A percentile compares a stretch with the other conserved stretches of the same genome.
These are phyloP conservation scores for Rhodinocichla rosea DNA, from an alignment of 2,113 vertebrate genomes.

Conservation along the genomic window DNA sequence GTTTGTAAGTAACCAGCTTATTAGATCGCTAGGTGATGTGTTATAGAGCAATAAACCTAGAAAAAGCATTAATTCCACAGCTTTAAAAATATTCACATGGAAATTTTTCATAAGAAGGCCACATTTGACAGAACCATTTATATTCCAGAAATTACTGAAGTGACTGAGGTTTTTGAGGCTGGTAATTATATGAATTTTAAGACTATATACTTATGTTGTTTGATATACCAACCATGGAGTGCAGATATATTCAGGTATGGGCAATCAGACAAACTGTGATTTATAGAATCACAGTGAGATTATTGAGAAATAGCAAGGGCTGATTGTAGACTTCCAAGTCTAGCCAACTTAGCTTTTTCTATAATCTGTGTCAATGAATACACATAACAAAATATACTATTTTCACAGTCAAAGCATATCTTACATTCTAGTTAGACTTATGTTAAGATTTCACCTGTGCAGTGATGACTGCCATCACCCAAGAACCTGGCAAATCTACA, in stretches of 20 bases:
- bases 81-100: constrained; percentile 23
- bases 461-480: background rate
- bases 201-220: background rate
- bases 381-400: background rate
- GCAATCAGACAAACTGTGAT: background rate
- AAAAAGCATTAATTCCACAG: background rate
- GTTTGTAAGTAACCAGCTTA: constrained; percentile 28
- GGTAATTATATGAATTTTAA: background rate
- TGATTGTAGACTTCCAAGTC: background rate
- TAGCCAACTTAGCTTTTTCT: background rate
- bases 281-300: background rate
- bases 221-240: background rate
- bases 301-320: background rate
- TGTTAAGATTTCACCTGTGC: background rate
- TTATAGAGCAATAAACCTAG: constrained; percentile 21
- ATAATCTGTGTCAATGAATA: background rate
- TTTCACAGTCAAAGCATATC: background rate
- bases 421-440: background rate
- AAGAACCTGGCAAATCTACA: background rate
- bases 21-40: constrained; percentile 12
- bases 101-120: background rate
- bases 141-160: background rate
- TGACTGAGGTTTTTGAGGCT: background rate
- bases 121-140: background rate
- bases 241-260: background rate